Percentiles rank a stretch among this genome's conserved stretches.
Evolutionary conservation across 2,888 invertebrate species (phyloP).

Genomic region (Hyalella azteca): DNA sequence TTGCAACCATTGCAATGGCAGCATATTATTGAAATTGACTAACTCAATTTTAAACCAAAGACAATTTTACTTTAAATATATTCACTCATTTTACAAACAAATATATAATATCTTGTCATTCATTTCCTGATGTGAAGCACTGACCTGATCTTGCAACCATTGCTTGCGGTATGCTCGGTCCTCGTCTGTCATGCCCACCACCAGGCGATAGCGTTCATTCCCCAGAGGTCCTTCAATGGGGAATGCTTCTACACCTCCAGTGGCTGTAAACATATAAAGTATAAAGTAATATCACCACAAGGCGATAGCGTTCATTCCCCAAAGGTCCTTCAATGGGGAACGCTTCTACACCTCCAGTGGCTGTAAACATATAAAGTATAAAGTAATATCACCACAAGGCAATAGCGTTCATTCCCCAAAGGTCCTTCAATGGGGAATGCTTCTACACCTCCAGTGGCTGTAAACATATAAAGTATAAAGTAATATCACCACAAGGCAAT

Average conservation of each 20-base stretch:
- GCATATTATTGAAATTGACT: too few species aligned
- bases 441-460: conserved; percentile 67
- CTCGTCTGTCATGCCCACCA: conserved; percentile 79
- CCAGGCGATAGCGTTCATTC: conserved; percentile 77
- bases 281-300: too few species aligned
- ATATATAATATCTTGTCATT: too few species aligned
- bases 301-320: conserved; percentile 77
- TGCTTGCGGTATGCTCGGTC: conserved; percentile 85
- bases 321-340: conserved; percentile 80
- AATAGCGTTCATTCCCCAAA: conserved; percentile 76
- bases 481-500: conserved; percentile 73
- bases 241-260: conserved; percentile 73
- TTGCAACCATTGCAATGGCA: conserved; percentile 80
- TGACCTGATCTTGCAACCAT: conserved; percentile 79
- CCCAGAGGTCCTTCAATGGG: conserved; percentile 77
- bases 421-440: conserved; percentile 81
- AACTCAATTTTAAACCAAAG: too few species aligned
- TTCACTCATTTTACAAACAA: too few species aligned
- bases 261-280: conserved; percentile 51
- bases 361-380: too few species aligned
- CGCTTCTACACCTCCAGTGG: conserved; percentile 70
- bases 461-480: too few species aligned
- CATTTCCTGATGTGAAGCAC: too few species aligned
- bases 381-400: conserved; percentile 70
- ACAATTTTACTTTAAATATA: too few species aligned